Conservation (phyloP, 2,888 invertebrate genomes). For the Aspidiotus destructor region DNA sequence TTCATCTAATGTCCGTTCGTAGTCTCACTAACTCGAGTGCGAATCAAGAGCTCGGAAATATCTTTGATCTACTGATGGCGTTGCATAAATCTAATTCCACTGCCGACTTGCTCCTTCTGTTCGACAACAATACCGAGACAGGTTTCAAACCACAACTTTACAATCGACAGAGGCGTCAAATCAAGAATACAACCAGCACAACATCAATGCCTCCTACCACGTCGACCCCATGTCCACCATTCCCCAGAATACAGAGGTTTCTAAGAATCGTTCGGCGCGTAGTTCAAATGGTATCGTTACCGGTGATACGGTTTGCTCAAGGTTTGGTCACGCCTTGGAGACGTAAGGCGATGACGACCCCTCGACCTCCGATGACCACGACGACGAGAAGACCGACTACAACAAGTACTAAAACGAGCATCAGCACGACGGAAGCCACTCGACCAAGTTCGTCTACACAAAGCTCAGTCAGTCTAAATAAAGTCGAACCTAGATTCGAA, state of each 20-base stretch:
- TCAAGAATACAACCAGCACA: no score
- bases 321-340: slow-evolving; percentile 19
- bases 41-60: not conserved
- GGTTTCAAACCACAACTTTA: no score
- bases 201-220: no score
- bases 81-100: not conserved
- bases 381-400: not conserved
- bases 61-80: not conserved
- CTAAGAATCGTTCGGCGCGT: slow-evolving; percentile 21
- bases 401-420: not conserved
- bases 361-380: not conserved
- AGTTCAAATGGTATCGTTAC: slow-evolving; percentile 10
- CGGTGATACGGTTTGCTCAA: slow-evolving; percentile 19
- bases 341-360: not conserved
- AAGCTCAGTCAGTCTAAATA: not conserved
- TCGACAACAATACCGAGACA: not conserved
- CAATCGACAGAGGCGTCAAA: no score
- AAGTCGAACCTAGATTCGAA: no score
- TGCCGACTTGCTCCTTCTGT: no score
- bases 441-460: not conserved
- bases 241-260: slow-evolving; percentile 3
- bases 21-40: not conserved
- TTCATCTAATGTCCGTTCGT: slow-evolving; percentile 14
- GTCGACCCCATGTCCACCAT: not conserved
- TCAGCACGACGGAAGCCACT: not conserved